Evolutionary conservation across 2,797 vertebrate genomes (phyloP).

Genomic region (Psittacula derbiana): DNA sequence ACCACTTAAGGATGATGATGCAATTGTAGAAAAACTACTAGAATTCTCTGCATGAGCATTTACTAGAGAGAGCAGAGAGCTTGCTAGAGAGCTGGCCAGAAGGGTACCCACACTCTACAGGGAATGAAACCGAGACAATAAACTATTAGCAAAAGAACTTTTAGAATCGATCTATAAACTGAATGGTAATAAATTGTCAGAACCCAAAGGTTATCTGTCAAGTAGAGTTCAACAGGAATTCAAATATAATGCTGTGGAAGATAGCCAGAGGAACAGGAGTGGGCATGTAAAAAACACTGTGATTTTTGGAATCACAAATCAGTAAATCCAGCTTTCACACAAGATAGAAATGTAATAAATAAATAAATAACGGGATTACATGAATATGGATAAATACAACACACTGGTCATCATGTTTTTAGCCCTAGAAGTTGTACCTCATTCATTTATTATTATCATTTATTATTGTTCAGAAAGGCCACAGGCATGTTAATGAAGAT

Average conservation of each 20-base stretch:
- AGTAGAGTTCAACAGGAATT: neutral
- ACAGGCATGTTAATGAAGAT: neutral
- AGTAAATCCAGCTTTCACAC: neutral
- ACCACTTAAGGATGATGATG: neutral
- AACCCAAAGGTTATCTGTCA: neutral
- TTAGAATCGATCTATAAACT: neutral
- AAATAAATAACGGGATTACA: neutral
- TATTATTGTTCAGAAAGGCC: neutral
- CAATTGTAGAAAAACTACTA: neutral
- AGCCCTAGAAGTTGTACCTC: neutral
- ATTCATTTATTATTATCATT: neutral
- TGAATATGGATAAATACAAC: neutral
- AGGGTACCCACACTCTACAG: neutral
- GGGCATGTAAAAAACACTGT: neutral
- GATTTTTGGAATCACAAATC: neutral
- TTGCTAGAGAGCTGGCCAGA: neutral
- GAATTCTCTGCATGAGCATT: neutral
- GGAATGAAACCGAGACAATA: neutral
- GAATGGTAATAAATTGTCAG: neutral
- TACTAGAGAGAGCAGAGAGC: neutral
- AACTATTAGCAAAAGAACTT: neutral
- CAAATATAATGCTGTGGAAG: neutral
- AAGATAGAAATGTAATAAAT: neutral
- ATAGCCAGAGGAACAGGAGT: neutral
- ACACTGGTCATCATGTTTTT: neutral